Evolutionary conservation across 2,888 invertebrate species (phyloP).

Genomic region (Parasteatoda lunata): DNA sequence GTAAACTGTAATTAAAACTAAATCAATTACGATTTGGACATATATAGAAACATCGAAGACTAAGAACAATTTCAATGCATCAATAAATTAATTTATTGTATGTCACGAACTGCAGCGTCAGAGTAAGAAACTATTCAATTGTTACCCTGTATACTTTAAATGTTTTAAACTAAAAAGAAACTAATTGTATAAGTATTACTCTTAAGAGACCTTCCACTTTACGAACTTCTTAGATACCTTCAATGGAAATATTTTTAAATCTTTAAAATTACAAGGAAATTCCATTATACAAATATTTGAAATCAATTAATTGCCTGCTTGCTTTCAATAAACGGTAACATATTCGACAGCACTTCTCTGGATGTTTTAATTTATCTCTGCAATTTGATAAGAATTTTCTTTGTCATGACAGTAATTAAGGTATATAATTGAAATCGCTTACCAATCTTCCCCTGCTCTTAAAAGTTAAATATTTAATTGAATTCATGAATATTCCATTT

Average conservation of each 20-base stretch:
- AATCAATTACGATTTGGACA: no score
- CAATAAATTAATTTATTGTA: no score
- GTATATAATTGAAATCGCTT: neutral
- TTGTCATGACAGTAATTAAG: constrained; percentile 23
- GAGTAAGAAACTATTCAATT: no score
- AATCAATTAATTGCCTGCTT: constrained; percentile 36
- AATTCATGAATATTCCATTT: neutral
- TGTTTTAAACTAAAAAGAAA: no score
- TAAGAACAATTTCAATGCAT: no score
- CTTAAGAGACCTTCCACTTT: no score
- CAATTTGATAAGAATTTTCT: neutral
- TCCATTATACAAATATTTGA: constrained; percentile 55
- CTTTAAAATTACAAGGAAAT: constrained; percentile 26
- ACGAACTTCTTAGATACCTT: no score
- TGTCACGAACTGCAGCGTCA: no score
- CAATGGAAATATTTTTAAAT: constrained; percentile 8
- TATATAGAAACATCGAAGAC: no score
- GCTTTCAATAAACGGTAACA: constrained; percentile 12
- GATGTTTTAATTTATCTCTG: neutral
- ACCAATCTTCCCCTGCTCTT: neutral
- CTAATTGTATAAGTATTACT: no score
- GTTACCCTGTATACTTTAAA: no score
- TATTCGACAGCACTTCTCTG: neutral
- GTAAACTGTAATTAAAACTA: no score
- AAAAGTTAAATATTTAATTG: neutral